Evolutionary conservation across 2,888 invertebrate species (phyloP), one percentile per base, ranked within the genome.

Genomic region (Nycteola revayana): DNA sequence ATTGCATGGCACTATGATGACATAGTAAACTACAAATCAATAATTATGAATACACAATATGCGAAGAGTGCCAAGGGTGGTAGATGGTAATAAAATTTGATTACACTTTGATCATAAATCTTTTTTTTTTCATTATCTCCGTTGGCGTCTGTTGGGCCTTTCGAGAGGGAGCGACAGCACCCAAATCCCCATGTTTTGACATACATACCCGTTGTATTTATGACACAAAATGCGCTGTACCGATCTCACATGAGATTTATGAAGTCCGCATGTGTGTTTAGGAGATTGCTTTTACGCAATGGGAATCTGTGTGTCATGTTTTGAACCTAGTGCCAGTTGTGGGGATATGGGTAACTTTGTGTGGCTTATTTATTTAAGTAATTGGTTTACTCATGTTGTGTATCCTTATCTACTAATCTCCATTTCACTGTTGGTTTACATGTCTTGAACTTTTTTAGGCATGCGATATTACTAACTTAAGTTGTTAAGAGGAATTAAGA

Each of bases 151-250:
- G 71, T 71, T 71, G 62, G 65, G 58, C 57, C 64, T 66, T 66
- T 66, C 66, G 61, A 58, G 64, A 54, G 64, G 72, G 74, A 66
- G 74, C 68, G 55, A 66, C 66, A 65, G 70, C 68, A 59, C 69
- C 74, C 75, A 70, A 75, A 84, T 83, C 80, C 87, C 83, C 62
- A 82, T 86, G 82, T 87, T 88, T 82, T 88, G 87, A 88, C 87
- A 85, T 68, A 85, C 75, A 83, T 71, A 78, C 75, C 70, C 73
- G 62, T 57, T 66, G 75, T 82, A 82, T 84, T 83, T 85, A 84
- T 83, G 79, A 84, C 72, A 78, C 71, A 67, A 68, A 70, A 74
- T 72, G 71, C 70, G 71, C 68, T 72, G 58, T 69, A 67, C 69
- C 65, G 68, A 75, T 72, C 64, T 78, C 78, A 82, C 82, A 77